Evolutionary conservation across 2,888 invertebrate species (phyloP), one percentile per base, ranked within the genome.

Genomic region (Caenorhabditis drosophilae): DNA sequence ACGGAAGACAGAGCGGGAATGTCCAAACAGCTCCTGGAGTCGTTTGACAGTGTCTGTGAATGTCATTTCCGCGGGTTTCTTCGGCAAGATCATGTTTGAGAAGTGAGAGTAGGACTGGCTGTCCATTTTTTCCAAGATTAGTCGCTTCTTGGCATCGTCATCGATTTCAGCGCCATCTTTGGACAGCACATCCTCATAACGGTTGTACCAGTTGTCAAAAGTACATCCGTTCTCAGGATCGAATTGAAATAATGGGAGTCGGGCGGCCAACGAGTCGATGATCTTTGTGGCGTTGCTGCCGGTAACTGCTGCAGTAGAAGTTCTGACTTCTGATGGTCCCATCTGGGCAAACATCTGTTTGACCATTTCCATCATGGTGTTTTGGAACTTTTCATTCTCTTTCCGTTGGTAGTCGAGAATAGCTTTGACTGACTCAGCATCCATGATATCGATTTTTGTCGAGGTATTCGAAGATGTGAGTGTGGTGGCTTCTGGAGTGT

Each of bases 11-110:
- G 38, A 38, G 9, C 26, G 26, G 7, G 23, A 18, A 16, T 38
- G 6, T 15, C 26, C 23, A 25, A 54, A 54, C 3, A 45, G 36
- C 6, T 36, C 35, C 3, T 15, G 12, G 16, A 52, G 42, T 15
- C 15, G 26, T 9, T 42, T 34, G 41, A 52, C 18, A 2, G 42
- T 42, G 12, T 52, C 42, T n/a, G 41, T 26, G 31, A 27, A 25
- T 11, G 3, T 44, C 6, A 42, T 18, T 16, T 22, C 27, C 4
- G 26, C 27, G 4, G 47, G 47, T 3, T 26, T 6, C n/a, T 31
- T 15, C 3, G 49, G 49, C 11, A 49, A 25, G 18, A 49, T 49
- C n/a, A 16, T 15, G 38, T 22, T 25, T 12, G 23, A 16, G 26
- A 38, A 49, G 12, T 22, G 23, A 4, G 31, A 6, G 31, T 31